Conservation (phyloP, 2,113 vertebrate genomes). For the Danio rerio region GRCz12tu NC_133187.1:40854001-40854500, state of each 20-base stretch:
- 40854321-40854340: constrained; percentile 60
- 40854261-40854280: constrained; percentile 47
- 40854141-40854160: not conserved
- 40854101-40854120: constrained; percentile 62
- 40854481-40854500: constrained; percentile 41
- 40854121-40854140: constrained; percentile 46
- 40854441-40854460: not conserved
- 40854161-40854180: not conserved
- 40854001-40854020: constrained; percentile 71
- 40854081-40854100: constrained; percentile 72
- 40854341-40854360: constrained; percentile 63
- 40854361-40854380: constrained; percentile 66
- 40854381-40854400: constrained; percentile 66
- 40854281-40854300: constrained; percentile 36
- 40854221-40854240: constrained; percentile 60
- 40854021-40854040: constrained; percentile 58
- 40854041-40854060: constrained; percentile 65
- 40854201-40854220: constrained; percentile 56
- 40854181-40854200: constrained; percentile 57
- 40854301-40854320: constrained; percentile 52
- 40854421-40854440: no score
- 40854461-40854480: not conserved
- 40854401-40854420: not conserved
- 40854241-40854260: not conserved
- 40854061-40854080: constrained; percentile 53